Evolutionary conservation across 2,888 invertebrate genomes (phyloP), one percentile per base, ranked within the genome.

Genomic region (Brachylomia viminalis): DNA sequence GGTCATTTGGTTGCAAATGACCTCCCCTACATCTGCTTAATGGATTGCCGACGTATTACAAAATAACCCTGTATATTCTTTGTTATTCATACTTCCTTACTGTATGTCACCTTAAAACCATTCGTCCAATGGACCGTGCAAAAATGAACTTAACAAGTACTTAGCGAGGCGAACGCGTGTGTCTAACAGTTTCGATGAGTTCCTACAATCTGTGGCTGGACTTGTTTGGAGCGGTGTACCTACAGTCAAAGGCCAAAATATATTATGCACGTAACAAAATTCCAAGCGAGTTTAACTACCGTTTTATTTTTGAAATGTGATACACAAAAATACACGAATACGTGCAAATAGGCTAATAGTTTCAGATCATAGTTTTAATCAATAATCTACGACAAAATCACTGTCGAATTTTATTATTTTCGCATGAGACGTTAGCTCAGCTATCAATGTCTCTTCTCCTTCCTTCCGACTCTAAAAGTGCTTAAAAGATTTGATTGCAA

Each of bases 131-230:
- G 65, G 56, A 30, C 81, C 59, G 65, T 68, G 75, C 79, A 88
- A 88, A 88, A 87, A 82, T 79, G 71, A 79, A 88, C 79, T 84
- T 82, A 86, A 65, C 65, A 67, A 74, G 85, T 86, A 79, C 79
- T 88, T 77, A 82, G 64, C 23, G 67, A 71, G 62, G 76, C 72
- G 72, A 49, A 38, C 71, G 82, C 72, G 78, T 86, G 88, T 87
- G 66, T 79, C 72, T 66, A 85, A 84, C 86, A 87, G 85, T 59
- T 84, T 69, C 79, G 65, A 86, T 82, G 71, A 61, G 56, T 72
- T 72, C 61, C 38, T 72, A 69, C 77, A 70, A 49, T 54, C 38
- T 67, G 62, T 17, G 56, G n/a, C 71, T 0, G 20, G 30, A 77
- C 67, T 76, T 76, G 76, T 59, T 68, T 27, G 79, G 65, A 71